Base-by-base conservation (phyloP, 2,888 invertebrate species). In the Drosophila tanythrix region DNA sequence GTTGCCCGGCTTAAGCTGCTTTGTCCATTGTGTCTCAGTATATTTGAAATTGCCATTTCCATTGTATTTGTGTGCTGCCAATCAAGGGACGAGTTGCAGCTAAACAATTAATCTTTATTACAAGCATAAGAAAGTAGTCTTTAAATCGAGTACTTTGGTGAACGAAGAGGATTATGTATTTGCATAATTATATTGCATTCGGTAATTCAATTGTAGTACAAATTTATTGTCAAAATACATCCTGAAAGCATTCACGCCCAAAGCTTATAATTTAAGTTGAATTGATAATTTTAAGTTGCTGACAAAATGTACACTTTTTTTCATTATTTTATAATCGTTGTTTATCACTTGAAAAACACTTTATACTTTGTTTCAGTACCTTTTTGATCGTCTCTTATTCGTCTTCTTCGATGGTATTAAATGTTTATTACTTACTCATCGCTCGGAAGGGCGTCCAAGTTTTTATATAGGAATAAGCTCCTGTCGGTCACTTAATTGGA, bases 51-150 rank as follows among this genome's bases (percentile, higher is more conserved):
- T 40, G 29, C 31, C 25, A 55, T 69, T 18, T 18, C 25, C 21
- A 5, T 50, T 35, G 21, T 6, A 6, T 21, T 27, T 31, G 2
- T 11, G n/a, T 21, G 35, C 10, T 21, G 38, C 31, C 55, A 63
- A 59, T 58, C 57, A 61, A 46, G 43, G 29, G 38, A 50, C 43
- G 48, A 63, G 33, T 55, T 62, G 46, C 59, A 50, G 31, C 50
- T 50, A 38, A 55, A 33, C 21, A 60, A 70, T 63, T 66, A 11
- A 29, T 27, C 50, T 50, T 43, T 29, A 55, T 58, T 50, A 33
- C 38, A n/a, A 36, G 18, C 48, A 40, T 31, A 27, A 38, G 36
- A 18, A 27, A 27, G 18, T 27, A 3, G 21, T 38, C 2, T 11
- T 15, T 36, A n/a, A 48, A 38, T 25, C 51, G 38, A 63, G 13